Conservation (phyloP, 1,140 invertebrate genomes). For the Lordiphosa collinella region DNA sequence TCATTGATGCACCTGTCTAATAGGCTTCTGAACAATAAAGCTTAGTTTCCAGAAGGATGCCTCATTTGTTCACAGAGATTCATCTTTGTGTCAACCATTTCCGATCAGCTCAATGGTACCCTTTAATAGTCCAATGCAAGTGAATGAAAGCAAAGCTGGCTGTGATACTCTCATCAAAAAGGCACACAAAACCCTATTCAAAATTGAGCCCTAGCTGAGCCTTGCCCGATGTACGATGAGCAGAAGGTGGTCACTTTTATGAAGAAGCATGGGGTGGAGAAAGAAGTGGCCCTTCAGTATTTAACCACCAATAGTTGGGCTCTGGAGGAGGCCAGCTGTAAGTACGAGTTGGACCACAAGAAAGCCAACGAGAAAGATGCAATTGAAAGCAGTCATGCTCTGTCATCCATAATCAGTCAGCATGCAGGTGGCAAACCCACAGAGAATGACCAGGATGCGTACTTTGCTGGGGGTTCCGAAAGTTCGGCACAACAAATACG, state of each 20-base stretch:
- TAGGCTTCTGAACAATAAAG: too few relatives aligned
- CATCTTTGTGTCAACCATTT: too few relatives aligned
- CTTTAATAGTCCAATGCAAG: too few relatives aligned
- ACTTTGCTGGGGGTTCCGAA: constrained; percentile 17
- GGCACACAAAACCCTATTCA: background rate
- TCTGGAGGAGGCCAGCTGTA: constrained; percentile 35
- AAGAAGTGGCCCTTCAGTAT: constrained; percentile 48
- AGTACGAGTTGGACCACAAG: constrained; percentile 33
- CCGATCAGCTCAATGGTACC: too few relatives aligned
- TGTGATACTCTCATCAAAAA: too few relatives aligned
- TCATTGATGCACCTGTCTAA: too few relatives aligned
- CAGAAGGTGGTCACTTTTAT: constrained; percentile 59
- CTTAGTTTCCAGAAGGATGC: too few relatives aligned
- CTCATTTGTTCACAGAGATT: too few relatives aligned
- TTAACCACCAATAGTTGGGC: constrained; percentile 45
- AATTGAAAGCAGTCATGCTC: too few relatives aligned
- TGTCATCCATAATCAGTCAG: constrained; percentile 18
- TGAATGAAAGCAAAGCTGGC: too few relatives aligned
- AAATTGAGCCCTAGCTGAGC: constrained; percentile 16
- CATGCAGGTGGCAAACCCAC: background rate
- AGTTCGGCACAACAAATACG: constrained; percentile 7
- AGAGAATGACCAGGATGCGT: constrained; percentile 6
- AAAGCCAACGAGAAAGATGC: background rate
- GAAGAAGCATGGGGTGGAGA: constrained; percentile 43
- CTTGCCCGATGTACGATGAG: constrained; percentile 61